A percentile compares a stretch with the other conserved stretches of the same genome.
Evolutionary conservation across 2,888 invertebrate genomes (phyloP).

Genomic region (Callyntrura guangdongensis): DNA sequence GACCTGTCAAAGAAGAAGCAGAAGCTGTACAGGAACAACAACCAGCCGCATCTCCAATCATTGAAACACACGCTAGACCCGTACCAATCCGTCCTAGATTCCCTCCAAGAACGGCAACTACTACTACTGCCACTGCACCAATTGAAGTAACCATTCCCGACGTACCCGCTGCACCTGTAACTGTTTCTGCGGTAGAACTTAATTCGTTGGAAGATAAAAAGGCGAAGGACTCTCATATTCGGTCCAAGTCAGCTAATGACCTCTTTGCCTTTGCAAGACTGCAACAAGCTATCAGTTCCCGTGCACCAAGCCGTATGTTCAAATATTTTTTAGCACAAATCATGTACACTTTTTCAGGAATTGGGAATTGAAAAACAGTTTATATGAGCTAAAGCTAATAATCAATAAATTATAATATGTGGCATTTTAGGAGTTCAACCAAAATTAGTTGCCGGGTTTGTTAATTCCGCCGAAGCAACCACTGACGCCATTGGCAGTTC

Average conservation of each 20-base stretch:
- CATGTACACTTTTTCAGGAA: no score
- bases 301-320: slow-evolving; percentile 80
- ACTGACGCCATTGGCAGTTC: slow-evolving; percentile 77
- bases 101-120: slow-evolving; percentile 69
- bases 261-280: slow-evolving; percentile 83
- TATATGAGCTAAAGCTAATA: no score
- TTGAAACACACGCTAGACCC: slow-evolving; percentile 68
- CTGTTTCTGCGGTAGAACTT: slow-evolving; percentile 65
- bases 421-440: slow-evolving; percentile 57
- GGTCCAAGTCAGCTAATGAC: slow-evolving; percentile 83
- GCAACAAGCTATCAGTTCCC: slow-evolving; percentile 84
- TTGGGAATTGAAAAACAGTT: no score
- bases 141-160: slow-evolving; percentile 51
- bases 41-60: slow-evolving; percentile 67
- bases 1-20: slow-evolving; percentile 68
- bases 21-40: slow-evolving; percentile 62
- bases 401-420: not conserved
- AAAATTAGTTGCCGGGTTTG: slow-evolving; percentile 75
- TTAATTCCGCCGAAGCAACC: slow-evolving; percentile 72
- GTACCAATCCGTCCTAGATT: slow-evolving; percentile 74
- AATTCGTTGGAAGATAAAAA: slow-evolving; percentile 76
- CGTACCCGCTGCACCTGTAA: slow-evolving; percentile 48
- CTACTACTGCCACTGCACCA: slow-evolving; percentile 44
- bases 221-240: slow-evolving; percentile 82
- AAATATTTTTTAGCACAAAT: not conserved